Conservation (phyloP, 2,797 vertebrate species). For the Lophius americanus region DNA sequence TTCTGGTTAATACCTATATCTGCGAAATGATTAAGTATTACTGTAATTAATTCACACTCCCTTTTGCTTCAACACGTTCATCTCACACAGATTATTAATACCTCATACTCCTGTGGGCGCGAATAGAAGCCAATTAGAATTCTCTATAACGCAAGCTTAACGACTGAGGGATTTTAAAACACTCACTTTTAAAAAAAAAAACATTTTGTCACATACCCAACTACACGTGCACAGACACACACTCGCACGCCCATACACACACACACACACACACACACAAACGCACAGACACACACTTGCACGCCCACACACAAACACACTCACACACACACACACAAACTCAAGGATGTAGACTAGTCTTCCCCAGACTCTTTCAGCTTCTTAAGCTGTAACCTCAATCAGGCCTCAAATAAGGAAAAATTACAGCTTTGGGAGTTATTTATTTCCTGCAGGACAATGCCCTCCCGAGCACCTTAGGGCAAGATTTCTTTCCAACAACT, state of each 20-base stretch:
- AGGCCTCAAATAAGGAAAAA: constrained; percentile 57
- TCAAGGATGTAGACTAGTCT: not conserved
- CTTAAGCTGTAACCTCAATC: constrained; percentile 63
- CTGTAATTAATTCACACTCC: constrained; percentile 39
- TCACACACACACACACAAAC: constrained; percentile 1
- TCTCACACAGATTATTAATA: constrained; percentile 63
- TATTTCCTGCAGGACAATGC: constrained; percentile 66
- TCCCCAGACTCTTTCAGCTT: constrained; percentile 11
- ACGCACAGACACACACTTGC: too few relatives aligned
- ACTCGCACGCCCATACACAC: not conserved
- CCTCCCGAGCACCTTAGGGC: constrained; percentile 61
- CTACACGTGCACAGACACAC: not conserved
- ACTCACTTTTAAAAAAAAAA: too few relatives aligned
- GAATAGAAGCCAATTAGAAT: constrained; percentile 22
- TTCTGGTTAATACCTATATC: constrained; percentile 3
- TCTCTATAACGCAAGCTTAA: constrained; percentile 35
- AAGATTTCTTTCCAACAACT: constrained; percentile 75
- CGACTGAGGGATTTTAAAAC: too few relatives aligned
- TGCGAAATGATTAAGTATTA: constrained; percentile 1
- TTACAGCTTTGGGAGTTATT: constrained; percentile 61
- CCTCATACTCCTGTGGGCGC: constrained; percentile 33
- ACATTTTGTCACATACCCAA: too few relatives aligned
- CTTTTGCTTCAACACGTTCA: constrained; percentile 34
- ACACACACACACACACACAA: not conserved
- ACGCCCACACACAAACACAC: not conserved